Base-by-base conservation (phyloP, 2,888 invertebrate species). In the Desoria tigrina region DNA sequence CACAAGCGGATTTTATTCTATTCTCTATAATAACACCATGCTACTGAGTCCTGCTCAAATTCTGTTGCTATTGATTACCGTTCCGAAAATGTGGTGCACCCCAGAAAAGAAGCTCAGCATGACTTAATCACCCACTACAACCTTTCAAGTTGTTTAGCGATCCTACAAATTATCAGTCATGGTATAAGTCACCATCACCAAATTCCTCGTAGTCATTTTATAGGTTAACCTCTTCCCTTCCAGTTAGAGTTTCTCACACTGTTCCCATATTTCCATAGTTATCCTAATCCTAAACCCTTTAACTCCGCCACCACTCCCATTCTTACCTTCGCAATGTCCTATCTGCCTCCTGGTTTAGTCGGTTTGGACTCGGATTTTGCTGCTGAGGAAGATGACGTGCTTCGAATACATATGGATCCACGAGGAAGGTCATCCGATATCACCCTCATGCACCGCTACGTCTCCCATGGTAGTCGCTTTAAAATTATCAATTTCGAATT, bases 401-500 rank as follows among this genome's bases (percentile, higher is more conserved):
- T 58, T 14, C 11, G 45, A 18, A 24, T 58, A 24, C 58, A 27
- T 23, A 42, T 42, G 6, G 26, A 23, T 24, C 9, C 18, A 3
- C 2, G 57, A 18, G 42, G 42, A 16, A 23, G 23, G 16, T 32
- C 57, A 9, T 21, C 32, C 9, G 58, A 58, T 14, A 59, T 56
- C 42, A 49, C 54, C 39, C 56, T 57, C 53, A 57, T 65, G 58
- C 65, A 51, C 27, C 63, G 51, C 21, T 62, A 65, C 59, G 42
- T 58, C 21, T 37, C 58, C 14, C 21, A 51, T 51, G 51, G 51
- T 51, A 26, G 45, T 6, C 16, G 21, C 4, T 9, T 6, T 6
- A 45, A 21, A 21, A 45, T 45, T 45, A 21, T 16, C 4, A 21
- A n/a, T 45, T 21, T 21, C 21, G 6, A 18, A 45, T 45, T 18